Evolutionary conservation across 2,888 invertebrate species (phyloP).

Genomic region (Archips crataeganus): DNA sequence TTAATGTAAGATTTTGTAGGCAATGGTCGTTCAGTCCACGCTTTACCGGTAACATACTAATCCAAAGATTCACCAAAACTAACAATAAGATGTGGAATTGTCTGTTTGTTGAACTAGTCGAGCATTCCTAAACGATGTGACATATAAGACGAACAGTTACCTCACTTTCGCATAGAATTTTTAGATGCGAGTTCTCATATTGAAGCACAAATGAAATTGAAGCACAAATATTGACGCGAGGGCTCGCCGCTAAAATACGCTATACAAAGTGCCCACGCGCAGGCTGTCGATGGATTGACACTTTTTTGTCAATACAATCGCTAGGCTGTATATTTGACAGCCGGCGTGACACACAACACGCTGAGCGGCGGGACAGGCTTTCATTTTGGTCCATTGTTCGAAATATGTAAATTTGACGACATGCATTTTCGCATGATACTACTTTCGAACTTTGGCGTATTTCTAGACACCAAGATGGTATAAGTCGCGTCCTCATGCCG

Average conservation of each 20-base stretch:
- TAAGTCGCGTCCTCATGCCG: not conserved
- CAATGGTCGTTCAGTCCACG: conserved; percentile 42
- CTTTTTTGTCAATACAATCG: not conserved
- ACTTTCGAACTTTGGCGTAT: not conserved
- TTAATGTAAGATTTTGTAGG: conserved; percentile 37
- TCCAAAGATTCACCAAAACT: conserved; percentile 38
- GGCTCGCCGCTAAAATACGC: conserved; percentile 39
- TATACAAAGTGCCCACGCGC: conserved; percentile 29
- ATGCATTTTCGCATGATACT: not conserved
- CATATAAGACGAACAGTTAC: conserved; percentile 29
- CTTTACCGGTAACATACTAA: conserved; percentile 32
- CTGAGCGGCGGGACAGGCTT: not conserved
- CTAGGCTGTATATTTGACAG: conserved; percentile 19
- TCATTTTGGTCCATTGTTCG: not conserved
- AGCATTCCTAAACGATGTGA: conserved; percentile 36
- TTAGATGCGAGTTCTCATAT: conserved; percentile 40
- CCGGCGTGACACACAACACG: not conserved
- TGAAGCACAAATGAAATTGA: conserved; percentile 40
- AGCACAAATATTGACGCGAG: conserved; percentile 37
- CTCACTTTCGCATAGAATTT: conserved; percentile 38
- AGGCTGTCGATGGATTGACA: conserved; percentile 5
- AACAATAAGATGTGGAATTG: conserved; percentile 36
- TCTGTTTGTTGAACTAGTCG: conserved; percentile 22
- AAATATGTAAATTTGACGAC: not conserved
- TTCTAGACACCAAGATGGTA: not conserved